A percentile compares a stretch with the other conserved stretches of the same genome.
Conservation (phyloP, 2,888 invertebrate genomes). For the Yponomeuta malinellus region DNA sequence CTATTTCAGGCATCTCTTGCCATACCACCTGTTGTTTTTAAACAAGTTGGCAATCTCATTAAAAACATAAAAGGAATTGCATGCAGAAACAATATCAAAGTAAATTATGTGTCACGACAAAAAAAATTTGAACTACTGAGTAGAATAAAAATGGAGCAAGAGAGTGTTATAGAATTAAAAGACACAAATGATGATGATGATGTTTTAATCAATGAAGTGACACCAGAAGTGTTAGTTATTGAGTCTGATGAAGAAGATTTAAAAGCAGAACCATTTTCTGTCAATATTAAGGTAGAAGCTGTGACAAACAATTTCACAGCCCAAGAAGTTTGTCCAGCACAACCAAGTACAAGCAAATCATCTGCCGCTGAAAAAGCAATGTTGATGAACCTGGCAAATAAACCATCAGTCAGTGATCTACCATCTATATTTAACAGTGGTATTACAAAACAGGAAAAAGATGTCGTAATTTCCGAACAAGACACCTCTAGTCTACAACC, state of each 20-base stretch:
- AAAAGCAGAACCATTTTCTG: neutral
- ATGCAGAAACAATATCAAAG: conserved; percentile 32
- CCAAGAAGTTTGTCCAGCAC: neutral
- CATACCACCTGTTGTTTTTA: conserved; percentile 41
- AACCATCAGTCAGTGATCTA: neutral
- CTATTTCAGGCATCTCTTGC: conserved; percentile 38
- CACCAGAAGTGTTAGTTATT: neutral
- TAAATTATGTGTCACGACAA: conserved; percentile 24
- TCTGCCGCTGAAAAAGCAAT: neutral
- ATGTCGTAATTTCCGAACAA: neutral
- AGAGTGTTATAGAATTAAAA: conserved; percentile 19
- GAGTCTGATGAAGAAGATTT: neutral
- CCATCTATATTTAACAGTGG: neutral
- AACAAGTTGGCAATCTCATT: conserved; percentile 38
- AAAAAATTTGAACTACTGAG: conserved; percentile 1
- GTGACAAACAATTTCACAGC: neutral
- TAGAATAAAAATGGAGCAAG: conserved; percentile 6
- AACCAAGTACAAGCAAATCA: neutral
- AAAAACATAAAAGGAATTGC: conserved; percentile 40
- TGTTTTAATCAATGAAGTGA: neutral
- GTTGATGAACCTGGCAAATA: neutral
- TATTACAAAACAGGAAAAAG: neutral
- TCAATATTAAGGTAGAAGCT: neutral
- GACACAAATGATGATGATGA: conserved; percentile 4
- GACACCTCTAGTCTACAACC: neutral